Base-by-base conservation (phyloP, 2,888 invertebrate genomes). In the Eupithecia pulchellata region DNA sequence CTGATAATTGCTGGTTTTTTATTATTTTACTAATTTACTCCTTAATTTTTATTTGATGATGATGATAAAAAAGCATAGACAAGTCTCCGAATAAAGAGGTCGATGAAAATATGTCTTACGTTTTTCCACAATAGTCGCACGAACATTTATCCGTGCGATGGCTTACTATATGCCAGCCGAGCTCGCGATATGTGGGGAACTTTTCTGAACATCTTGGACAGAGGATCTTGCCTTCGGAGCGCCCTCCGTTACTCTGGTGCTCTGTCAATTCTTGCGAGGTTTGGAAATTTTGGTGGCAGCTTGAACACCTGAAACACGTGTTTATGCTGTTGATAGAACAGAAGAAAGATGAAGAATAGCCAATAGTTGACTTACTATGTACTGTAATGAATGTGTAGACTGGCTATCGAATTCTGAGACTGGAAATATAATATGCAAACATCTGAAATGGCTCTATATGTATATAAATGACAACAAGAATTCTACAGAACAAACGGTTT, bases 121-220 rank as follows among this genome's bases (percentile, higher is more conserved):
- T 66, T 86, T 94, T 94, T 3, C 91, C 93, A 73, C 94, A 94
- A 77, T 92, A 94, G 78, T 94, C 94, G 76, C 94, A 94, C 71
- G 91, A 91, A 36, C 84, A 80, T 75, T 90, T 91, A 11, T 91
- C 92, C 1, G 82, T 77, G 25, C 94, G 89, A 72, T 94, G 94
- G 14, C 86, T 78, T 36, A 91, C 71, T 14, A 94, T 80, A 68
- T 94, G 94, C 79, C 81, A 84, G 2, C 94, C 94, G 6, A 94
- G 82, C 76, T 94, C 94, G 71, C 87, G 91, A 80, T 92, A 93
- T 0, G 94, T 93, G 1, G 94, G 93, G 68, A 83, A 94, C 6
- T 89, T 86, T 68, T 93, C 92, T 0, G 89, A 81, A 77, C 94
- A 94, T 8, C 91, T 83, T 1, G 93, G 93, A 70, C 94, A 94